Conservation (phyloP, 2,888 invertebrate genomes). For the Lasioglossum lativentre region DNA sequence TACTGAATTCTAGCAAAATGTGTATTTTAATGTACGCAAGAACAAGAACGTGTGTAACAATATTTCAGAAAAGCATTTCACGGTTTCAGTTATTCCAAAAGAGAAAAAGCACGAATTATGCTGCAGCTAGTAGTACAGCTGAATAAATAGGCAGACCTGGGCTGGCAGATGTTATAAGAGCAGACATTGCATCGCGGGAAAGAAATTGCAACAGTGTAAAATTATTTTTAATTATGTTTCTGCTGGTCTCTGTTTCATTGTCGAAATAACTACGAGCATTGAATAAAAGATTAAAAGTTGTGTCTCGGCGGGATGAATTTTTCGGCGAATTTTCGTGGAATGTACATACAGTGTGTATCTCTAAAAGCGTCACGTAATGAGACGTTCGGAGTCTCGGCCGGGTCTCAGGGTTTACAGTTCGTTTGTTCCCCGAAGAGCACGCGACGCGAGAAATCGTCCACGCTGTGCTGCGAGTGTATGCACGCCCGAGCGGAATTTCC, state of each 20-base stretch:
- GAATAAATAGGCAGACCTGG: neutral
- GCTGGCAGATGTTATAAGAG: neutral
- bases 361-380: neutral
- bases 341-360: neutral
- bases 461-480: neutral
- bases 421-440: conserved; percentile 20
- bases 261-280: neutral
- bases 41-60: too few species aligned
- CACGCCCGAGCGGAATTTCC: conserved; percentile 9
- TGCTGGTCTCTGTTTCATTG: neutral
- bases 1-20: neutral
- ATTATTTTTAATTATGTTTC: neutral
- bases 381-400: neutral
- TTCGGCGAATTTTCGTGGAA: neutral
- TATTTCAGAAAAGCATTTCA: too few species aligned
- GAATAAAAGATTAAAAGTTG: neutral
- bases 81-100: too few species aligned
- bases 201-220: neutral
- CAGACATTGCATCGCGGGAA: neutral
- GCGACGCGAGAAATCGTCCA: conserved; percentile 5
- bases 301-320: neutral
- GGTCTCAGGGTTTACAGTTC: conserved; percentile 27
- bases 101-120: neutral
- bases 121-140: neutral
- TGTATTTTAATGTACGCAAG: neutral